Base-by-base conservation (phyloP, 2,797 vertebrate species). In the Peromyscus nudipes region DNA sequence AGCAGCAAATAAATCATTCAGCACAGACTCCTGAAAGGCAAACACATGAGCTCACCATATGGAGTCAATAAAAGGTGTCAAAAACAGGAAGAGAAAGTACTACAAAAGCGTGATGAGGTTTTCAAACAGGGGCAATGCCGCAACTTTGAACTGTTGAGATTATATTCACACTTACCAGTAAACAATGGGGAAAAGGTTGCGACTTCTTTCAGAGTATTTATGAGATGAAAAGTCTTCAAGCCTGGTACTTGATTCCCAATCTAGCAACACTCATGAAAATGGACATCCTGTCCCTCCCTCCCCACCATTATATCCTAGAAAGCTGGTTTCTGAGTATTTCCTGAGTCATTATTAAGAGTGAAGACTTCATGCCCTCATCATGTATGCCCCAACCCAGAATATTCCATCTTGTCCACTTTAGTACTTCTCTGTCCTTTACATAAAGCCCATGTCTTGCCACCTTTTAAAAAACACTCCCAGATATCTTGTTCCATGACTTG, bases 1-100 rank as follows among this genome's bases (percentile, higher is more conserved):
- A 96, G 31, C 49, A 81, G 25, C 62, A 60, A n/a, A 69, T 75
- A 94, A 97, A 95, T 96, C 96, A 90, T 93, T 97, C 93, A 95
- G 83, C 80, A 94, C 14, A 84, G 75, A 86, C 73, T 81, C 89
- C 49, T 40, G 16, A 88, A 97, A 96, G 73, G 52, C 82, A 94
- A 95, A 81, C 60, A 81, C 49, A 89, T 65, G 86, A 83, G 89
- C 90, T 90, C 65, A 85, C 89, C 80, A 80, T 93, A 94, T 75
- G 95, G 92, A 91, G n/a, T n/a, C 96, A 97, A 85, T 96, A 96
- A 96, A 95, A 97, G 57, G 79, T 91, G 85, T 92, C 95, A 82
- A 94, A 97, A 92, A 83, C 67, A 83, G 10, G 64, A 60, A 46
- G 4, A 16, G 88, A 81, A 80, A 19, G 87, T 94, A 67, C 80